These are phyloP conservation scores for Macropodus opercularis DNA, from an alignment of 2,797 vertebrate genomes.

Conservation along the genomic window DNA sequence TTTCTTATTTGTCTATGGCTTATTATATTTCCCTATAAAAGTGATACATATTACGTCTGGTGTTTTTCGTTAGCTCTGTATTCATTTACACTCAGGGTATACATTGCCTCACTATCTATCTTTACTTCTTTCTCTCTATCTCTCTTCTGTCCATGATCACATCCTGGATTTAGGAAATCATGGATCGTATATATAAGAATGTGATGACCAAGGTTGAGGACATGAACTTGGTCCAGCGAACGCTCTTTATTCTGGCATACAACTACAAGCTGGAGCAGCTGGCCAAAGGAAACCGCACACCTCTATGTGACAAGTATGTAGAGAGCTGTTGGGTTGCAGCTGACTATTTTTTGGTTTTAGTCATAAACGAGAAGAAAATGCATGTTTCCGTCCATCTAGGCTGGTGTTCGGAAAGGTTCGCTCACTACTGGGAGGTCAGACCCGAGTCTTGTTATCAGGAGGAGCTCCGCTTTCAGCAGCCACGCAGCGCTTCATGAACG, in stretches of 20 bases:
- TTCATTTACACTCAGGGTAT: neutral
- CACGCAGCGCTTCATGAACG: constrained; percentile 98
- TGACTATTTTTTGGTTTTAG: too few species aligned
- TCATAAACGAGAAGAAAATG: too few species aligned
- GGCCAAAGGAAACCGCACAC: constrained; percentile 87
- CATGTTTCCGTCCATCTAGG: constrained; percentile 54
- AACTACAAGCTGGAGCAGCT: constrained; percentile 98
- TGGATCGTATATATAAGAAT: constrained; percentile 98
- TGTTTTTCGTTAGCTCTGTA: neutral
- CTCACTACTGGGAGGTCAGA: constrained; percentile 89
- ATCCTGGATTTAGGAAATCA: constrained; percentile 88
- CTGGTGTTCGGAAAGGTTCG: constrained; percentile 92
- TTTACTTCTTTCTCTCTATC: neutral
- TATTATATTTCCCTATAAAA: too few species aligned
- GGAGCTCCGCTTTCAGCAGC: constrained; percentile 92
- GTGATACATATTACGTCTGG: neutral
- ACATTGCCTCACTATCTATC: neutral
- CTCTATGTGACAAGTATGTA: constrained; percentile 89
- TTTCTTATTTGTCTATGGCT: neutral
- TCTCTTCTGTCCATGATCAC: neutral
- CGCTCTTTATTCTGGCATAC: constrained; percentile 92
- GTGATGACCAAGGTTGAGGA: constrained; percentile 94
- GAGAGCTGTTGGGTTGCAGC: neutral
- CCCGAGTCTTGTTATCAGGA: constrained; percentile 89
- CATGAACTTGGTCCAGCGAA: constrained; percentile 89